Evolutionary conservation across 2,113 vertebrate species (phyloP).

Genomic region (Mixornis gularis): DNA sequence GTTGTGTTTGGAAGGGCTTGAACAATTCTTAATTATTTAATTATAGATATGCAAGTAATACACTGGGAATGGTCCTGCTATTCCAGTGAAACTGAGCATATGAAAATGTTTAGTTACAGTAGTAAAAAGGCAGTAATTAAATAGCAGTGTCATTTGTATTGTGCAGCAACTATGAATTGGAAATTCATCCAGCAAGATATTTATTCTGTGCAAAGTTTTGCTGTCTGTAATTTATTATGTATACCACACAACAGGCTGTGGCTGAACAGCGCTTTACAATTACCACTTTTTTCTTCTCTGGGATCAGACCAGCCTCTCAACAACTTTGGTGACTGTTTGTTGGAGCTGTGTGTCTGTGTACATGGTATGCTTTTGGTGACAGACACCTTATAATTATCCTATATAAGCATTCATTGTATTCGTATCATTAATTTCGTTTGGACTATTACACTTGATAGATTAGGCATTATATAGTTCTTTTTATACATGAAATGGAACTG

Average conservation of each 20-base stretch:
- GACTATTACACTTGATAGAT: slow-evolving; percentile 82
- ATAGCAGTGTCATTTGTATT: slow-evolving; percentile 67
- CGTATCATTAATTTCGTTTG: slow-evolving; percentile 80
- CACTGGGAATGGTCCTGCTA: slow-evolving; percentile 76
- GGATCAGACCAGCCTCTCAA: slow-evolving; percentile 33
- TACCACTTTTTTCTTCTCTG: neutral
- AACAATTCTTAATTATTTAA: slow-evolving; percentile 82
- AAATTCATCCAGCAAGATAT: slow-evolving; percentile 39
- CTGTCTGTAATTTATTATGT: slow-evolving; percentile 41
- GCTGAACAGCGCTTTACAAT: slow-evolving; percentile 4
- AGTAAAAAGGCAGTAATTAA: slow-evolving; percentile 76
- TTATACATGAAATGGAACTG: slow-evolving; percentile 78
- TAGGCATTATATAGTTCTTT: slow-evolving; percentile 81
- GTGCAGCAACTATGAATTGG: slow-evolving; percentile 41
- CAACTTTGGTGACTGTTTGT: slow-evolving; percentile 58
- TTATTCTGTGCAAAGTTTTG: slow-evolving; percentile 46
- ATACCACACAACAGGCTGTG: neutral
- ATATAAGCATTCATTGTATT: slow-evolving; percentile 72
- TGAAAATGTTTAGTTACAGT: slow-evolving; percentile 79
- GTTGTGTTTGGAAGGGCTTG: slow-evolving; percentile 79
- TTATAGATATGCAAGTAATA: slow-evolving; percentile 76
- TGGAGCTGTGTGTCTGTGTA: slow-evolving; percentile 45
- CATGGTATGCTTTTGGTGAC: slow-evolving; percentile 39
- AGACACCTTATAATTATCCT: slow-evolving; percentile 80
- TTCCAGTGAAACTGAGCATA: slow-evolving; percentile 75